These are phyloP conservation scores for Allygus modestus DNA, from an alignment of 2,888 invertebrate genomes.

Conservation along the genomic window DNA sequence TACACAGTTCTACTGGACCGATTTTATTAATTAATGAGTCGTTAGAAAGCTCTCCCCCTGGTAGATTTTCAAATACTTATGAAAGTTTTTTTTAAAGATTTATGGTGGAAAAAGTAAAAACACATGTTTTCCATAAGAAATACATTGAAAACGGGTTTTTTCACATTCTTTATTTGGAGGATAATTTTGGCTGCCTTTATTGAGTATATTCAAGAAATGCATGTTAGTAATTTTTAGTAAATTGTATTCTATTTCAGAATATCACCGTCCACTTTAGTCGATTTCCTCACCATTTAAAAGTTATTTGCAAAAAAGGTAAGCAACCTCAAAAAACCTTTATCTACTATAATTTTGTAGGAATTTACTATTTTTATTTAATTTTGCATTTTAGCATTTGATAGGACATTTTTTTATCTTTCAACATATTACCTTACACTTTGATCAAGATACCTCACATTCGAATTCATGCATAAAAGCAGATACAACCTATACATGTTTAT, in stretches of 20 bases:
- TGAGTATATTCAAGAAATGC: neutral
- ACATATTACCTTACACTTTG: too few relatives aligned
- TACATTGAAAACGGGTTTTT: neutral
- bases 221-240: neutral
- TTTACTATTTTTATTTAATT: too few relatives aligned
- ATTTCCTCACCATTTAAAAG: conserved; percentile 9
- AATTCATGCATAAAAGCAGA: too few relatives aligned
- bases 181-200: neutral
- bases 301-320: neutral
- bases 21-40: neutral
- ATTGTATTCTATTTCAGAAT: neutral
- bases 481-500: too few relatives aligned
- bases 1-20: neutral
- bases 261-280: neutral
- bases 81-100: neutral
- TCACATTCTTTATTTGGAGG: neutral
- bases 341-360: too few relatives aligned
- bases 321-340: neutral
- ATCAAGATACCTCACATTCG: too few relatives aligned
- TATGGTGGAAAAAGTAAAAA: neutral
- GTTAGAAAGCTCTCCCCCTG: neutral
- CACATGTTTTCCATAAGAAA: neutral
- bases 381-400: too few relatives aligned
- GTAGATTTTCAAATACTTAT: neutral
- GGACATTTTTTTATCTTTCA: too few relatives aligned